Percentiles rank a stretch among this genome's conserved stretches.
These are phyloP conservation scores for Callosobruchus maculatus DNA, from an alignment of 2,888 invertebrate genomes.

Conservation along the genomic window DNA sequence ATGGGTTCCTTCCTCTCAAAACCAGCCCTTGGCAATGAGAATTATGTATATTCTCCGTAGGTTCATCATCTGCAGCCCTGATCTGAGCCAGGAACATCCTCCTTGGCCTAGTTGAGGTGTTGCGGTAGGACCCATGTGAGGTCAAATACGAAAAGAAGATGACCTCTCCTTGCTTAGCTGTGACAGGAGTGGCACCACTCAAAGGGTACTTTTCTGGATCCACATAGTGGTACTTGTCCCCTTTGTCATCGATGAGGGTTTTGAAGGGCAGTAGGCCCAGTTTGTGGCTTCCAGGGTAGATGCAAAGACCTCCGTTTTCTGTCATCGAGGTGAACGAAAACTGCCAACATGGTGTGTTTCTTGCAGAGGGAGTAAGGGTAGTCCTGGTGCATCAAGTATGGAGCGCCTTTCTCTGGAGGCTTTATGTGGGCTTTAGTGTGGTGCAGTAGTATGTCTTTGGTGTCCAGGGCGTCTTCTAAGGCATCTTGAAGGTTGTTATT, in stretches of 20 bases:
- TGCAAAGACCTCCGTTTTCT: background rate
- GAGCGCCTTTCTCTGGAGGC: slow-evolving; percentile 1
- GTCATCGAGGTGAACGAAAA: background rate
- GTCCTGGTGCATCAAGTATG: slow-evolving; percentile 2
- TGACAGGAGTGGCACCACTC: background rate
- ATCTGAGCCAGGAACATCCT: slow-evolving; percentile 1
- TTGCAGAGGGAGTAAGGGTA: slow-evolving; percentile 1
- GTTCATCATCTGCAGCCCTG: slow-evolving; percentile 1
- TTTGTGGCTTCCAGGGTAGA: slow-evolving; percentile 4
- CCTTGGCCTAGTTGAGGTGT: background rate
- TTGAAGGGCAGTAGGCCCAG: background rate
- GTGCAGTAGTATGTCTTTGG: background rate
- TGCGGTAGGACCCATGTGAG: background rate
- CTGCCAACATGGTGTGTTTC: slow-evolving; percentile 1
- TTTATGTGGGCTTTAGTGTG: slow-evolving; percentile 2
- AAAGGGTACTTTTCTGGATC: background rate
- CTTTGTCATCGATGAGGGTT: background rate
- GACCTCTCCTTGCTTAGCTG: background rate
- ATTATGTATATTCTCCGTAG: background rate
- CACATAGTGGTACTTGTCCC: background rate
- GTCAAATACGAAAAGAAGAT: background rate
- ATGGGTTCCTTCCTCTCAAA: background rate
- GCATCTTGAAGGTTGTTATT: background rate
- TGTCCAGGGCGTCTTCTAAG: background rate
- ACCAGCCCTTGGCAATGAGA: slow-evolving; percentile 2